These are phyloP conservation scores for Autographa pulchrina DNA, from an alignment of 2,888 invertebrate species.

Conservation along the genomic window DNA sequence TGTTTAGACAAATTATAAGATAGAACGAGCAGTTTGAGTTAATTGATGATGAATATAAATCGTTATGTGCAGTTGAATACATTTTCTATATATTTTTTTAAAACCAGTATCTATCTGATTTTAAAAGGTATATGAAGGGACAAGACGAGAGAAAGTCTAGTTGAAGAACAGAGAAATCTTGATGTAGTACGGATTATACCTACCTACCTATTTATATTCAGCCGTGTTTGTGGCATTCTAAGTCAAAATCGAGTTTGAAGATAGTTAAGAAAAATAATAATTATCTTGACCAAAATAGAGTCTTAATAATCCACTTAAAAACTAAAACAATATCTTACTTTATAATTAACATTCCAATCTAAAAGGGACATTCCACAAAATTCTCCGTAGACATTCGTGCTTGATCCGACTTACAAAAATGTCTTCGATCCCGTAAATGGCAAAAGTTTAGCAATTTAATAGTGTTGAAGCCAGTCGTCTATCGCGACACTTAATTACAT, in stretches of 20 bases:
- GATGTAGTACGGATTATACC: no score
- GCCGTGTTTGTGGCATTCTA: no score
- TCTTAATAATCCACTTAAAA: constrained; percentile 37
- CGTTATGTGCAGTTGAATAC: constrained; percentile 15
- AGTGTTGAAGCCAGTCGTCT: constrained; percentile 77
- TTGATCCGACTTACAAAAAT: constrained; percentile 73
- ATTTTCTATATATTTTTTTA: constrained; percentile 1
- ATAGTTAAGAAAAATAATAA: not conserved
- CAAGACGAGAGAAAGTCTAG: no score
- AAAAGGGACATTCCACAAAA: constrained; percentile 58
- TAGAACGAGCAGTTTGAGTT: constrained; percentile 28
- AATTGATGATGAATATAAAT: constrained; percentile 36
- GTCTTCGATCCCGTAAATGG: constrained; percentile 75
- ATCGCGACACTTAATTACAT: constrained; percentile 82
- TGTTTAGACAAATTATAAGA: constrained; percentile 50
- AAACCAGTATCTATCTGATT: no score
- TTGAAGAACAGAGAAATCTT: no score
- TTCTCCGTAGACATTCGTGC: constrained; percentile 54
- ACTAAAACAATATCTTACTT: constrained; percentile 46
- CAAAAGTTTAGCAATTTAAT: constrained; percentile 82
- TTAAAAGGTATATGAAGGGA: no score
- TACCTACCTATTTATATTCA: no score
- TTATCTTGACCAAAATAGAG: constrained; percentile 13
- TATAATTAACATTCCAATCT: constrained; percentile 66
- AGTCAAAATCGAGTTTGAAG: not conserved